Evolutionary conservation across 2,888 invertebrate genomes (phyloP).

Genomic region (Drosophila vallismaia): DNA sequence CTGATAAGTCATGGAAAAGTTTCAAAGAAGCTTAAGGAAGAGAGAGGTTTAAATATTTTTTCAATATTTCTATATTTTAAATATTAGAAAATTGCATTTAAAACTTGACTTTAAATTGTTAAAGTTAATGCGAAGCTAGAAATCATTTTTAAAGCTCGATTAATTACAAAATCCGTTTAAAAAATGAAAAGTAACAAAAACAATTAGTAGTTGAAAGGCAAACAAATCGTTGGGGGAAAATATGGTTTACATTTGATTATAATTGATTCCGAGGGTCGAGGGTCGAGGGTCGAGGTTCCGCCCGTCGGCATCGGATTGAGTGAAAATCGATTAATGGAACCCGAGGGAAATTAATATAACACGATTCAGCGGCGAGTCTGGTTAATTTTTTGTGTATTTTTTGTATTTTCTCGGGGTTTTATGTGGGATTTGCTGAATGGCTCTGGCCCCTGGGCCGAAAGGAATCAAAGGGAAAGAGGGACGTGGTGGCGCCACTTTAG

Average conservation of each 20-base stretch:
- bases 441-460: background rate
- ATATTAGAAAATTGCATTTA: too few relatives aligned
- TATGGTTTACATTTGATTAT: constrained; percentile 56
- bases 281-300: constrained; percentile 41
- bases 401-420: background rate
- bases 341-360: constrained; percentile 65
- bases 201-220: background rate
- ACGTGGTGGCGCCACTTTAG: constrained; percentile 42
- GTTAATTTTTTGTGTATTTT: background rate
- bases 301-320: constrained; percentile 13
- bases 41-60: too few relatives aligned
- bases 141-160: background rate
- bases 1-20: too few relatives aligned
- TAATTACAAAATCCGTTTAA: background rate
- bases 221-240: constrained; percentile 15
- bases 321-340: constrained; percentile 71
- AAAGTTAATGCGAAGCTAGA: too few relatives aligned
- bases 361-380: constrained; percentile 4
- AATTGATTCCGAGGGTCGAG: constrained; percentile 59
- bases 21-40: too few relatives aligned
- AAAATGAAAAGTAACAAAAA: background rate
- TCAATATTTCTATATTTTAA: too few relatives aligned
- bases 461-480: constrained; percentile 16
- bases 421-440: background rate
- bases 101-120: too few relatives aligned